Conservation (phyloP, 2,797 vertebrate species). For the Scomberomorus guttatus region DNA sequence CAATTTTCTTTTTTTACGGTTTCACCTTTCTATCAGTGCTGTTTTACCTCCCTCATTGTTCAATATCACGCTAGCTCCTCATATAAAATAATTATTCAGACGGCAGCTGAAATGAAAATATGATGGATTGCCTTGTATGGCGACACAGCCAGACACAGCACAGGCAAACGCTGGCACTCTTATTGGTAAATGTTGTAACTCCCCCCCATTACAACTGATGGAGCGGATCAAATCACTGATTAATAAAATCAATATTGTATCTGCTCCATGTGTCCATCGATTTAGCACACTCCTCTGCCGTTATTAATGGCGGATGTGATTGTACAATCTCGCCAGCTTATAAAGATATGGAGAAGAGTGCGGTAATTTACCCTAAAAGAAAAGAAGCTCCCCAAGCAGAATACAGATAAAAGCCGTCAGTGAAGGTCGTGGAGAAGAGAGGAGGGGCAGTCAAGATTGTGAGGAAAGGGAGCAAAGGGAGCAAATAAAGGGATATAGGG, state of each 20-base stretch:
- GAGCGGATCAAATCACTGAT: slow-evolving; percentile 74
- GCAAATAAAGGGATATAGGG: slow-evolving; percentile 40
- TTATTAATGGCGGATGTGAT: slow-evolving; percentile 62
- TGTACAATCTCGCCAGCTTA: slow-evolving; percentile 49
- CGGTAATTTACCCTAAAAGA: slow-evolving; percentile 60
- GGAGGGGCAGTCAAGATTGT: slow-evolving; percentile 7
- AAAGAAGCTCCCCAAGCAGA: slow-evolving; percentile 31
- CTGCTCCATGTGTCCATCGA: slow-evolving; percentile 62
- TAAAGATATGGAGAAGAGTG: slow-evolving; percentile 50
- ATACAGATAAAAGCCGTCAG: slow-evolving; percentile 57
- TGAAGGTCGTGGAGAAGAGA: slow-evolving; percentile 22
- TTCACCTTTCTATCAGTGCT: slow-evolving; percentile 20
- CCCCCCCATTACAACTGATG: slow-evolving; percentile 64
- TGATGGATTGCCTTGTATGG: slow-evolving; percentile 42
- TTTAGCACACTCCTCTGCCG: slow-evolving; percentile 58
- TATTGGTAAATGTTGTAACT: slow-evolving; percentile 42
- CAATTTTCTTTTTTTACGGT: slow-evolving; percentile 15
- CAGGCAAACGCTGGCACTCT: slow-evolving; percentile 34
- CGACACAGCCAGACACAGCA: slow-evolving; percentile 26
- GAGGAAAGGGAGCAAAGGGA: slow-evolving; percentile 13
- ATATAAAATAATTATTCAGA: slow-evolving; percentile 59
- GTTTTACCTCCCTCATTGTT: slow-evolving; percentile 22
- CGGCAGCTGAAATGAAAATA: slow-evolving; percentile 54
- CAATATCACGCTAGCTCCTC: slow-evolving; percentile 22
- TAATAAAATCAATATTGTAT: slow-evolving; percentile 80